Evolutionary conservation across 2,113 vertebrate species (phyloP).

Genomic region (Emydura subglobosa): DNA sequence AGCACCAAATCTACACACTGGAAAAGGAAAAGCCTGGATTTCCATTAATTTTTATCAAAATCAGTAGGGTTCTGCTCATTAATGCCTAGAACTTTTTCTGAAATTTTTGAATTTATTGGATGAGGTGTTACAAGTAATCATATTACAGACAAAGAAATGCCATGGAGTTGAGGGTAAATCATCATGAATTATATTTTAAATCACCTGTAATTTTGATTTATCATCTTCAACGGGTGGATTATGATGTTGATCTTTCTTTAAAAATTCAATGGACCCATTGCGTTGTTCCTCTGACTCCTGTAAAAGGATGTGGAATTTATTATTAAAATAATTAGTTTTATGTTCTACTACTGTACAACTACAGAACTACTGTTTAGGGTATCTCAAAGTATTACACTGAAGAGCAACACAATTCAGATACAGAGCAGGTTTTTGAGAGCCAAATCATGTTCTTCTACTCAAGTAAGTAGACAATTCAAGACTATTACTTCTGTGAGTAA

Average conservation of each 20-base stretch:
- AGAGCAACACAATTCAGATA: not conserved
- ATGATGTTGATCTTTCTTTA: slow-evolving; percentile 65
- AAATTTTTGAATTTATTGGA: not conserved
- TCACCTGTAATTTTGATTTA: slow-evolving; percentile 89
- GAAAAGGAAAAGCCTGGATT: not conserved
- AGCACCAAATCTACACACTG: not conserved
- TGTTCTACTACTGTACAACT: not conserved
- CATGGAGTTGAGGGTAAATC: not conserved
- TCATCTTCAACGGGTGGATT: slow-evolving; percentile 77
- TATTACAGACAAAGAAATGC: not conserved
- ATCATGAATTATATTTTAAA: not conserved
- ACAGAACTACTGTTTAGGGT: not conserved
- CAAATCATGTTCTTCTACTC: not conserved
- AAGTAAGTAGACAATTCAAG: not conserved
- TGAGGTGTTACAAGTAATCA: not conserved
- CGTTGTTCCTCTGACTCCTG: slow-evolving; percentile 41
- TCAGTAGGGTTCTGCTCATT: not conserved
- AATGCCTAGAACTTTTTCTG: not conserved
- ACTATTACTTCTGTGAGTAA: not conserved
- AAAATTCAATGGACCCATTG: not conserved
- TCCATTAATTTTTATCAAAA: not conserved
- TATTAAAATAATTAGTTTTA: not conserved
- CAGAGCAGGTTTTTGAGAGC: not conserved
- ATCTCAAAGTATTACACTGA: not conserved
- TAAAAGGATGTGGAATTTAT: not conserved